Conservation (phyloP, 92 coral and sea anemone species). For the Epizoanthus rinbou region DNA sequence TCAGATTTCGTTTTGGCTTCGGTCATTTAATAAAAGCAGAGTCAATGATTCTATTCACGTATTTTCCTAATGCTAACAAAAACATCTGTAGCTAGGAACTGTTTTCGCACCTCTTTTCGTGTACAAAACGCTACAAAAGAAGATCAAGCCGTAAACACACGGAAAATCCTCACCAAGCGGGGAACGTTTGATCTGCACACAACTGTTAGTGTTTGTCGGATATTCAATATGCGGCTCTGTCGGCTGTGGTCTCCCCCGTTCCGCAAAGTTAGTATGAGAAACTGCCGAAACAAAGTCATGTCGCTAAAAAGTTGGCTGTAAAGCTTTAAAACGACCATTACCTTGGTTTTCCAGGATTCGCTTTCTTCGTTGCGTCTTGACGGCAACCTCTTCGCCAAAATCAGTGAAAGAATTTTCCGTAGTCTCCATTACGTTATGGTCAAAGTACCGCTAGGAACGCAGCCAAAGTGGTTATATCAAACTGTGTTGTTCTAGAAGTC, state of each 20-base stretch:
- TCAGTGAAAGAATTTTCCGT: constrained; percentile 6
- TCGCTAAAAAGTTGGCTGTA: not conserved
- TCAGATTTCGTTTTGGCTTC: constrained; percentile 48
- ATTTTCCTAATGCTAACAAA: not conserved
- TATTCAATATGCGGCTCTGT: not conserved
- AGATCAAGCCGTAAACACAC: not conserved
- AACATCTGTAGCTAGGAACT: not conserved
- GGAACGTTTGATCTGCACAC: not conserved
- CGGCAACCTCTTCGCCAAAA: not conserved
- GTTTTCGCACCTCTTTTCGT: not conserved
- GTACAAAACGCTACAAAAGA: not conserved
- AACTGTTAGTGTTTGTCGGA: not conserved
- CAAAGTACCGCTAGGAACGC: constrained; percentile 28
- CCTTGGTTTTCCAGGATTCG: constrained; percentile 41
- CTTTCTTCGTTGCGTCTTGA: constrained; percentile 21
- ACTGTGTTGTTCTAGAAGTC: constrained; percentile 22
- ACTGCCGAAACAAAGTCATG: constrained; percentile 36
- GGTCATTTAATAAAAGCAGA: constrained; percentile 20
- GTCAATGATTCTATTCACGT: not conserved
- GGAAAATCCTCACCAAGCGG: not conserved
- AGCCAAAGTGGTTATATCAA: not conserved
- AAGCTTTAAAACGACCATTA: not conserved
- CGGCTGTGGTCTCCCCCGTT: not conserved
- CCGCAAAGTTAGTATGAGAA: too few species aligned
- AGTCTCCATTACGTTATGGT: constrained; percentile 38